phyloP scores from a whole-genome alignment of 2,797 vertebrate species.

The Neosilurus hyrtlii region DNA sequence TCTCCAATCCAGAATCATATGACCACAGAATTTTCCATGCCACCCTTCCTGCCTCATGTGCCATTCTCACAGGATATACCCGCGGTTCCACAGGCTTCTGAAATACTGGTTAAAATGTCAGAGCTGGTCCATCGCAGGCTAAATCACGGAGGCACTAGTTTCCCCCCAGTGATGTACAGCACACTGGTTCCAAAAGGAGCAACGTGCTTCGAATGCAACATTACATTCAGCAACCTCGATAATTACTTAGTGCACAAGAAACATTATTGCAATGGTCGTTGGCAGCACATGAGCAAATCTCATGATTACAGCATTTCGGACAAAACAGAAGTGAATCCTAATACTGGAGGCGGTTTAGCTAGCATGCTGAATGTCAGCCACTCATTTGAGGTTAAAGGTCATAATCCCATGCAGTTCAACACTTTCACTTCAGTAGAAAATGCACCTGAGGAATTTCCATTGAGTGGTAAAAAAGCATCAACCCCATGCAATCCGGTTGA shows the following conservation, averaged over 20 bases:
- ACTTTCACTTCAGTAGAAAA: constrained; percentile 74
- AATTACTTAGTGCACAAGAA: constrained; percentile 89
- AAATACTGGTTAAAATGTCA: constrained; percentile 87
- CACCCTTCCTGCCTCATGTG: constrained; percentile 84
- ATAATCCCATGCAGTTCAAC: constrained; percentile 74
- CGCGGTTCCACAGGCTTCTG: constrained; percentile 84
- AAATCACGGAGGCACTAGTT: constrained; percentile 78
- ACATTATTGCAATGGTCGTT: constrained; percentile 84
- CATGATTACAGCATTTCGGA: constrained; percentile 55
- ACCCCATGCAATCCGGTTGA: constrained; percentile 67
- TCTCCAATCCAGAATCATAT: constrained; percentile 80
- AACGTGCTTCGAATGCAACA: constrained; percentile 86
- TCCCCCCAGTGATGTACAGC: constrained; percentile 81
- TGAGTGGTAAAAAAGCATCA: constrained; percentile 73
- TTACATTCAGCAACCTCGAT: constrained; percentile 84
- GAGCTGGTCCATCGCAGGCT: constrained; percentile 84
- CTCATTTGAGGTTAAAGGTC: constrained; percentile 69
- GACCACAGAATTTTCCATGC: constrained; percentile 79
- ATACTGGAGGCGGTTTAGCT: constrained; percentile 69
- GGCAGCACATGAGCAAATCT: constrained; percentile 83
- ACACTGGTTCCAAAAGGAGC: constrained; percentile 83
- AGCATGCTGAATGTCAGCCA: constrained; percentile 72
- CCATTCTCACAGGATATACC: constrained; percentile 84
- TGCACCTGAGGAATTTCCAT: constrained; percentile 73
- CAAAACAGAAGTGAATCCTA: constrained; percentile 78